Conservation (phyloP, 2,797 vertebrate genomes). For the Anas capensis region DNA sequence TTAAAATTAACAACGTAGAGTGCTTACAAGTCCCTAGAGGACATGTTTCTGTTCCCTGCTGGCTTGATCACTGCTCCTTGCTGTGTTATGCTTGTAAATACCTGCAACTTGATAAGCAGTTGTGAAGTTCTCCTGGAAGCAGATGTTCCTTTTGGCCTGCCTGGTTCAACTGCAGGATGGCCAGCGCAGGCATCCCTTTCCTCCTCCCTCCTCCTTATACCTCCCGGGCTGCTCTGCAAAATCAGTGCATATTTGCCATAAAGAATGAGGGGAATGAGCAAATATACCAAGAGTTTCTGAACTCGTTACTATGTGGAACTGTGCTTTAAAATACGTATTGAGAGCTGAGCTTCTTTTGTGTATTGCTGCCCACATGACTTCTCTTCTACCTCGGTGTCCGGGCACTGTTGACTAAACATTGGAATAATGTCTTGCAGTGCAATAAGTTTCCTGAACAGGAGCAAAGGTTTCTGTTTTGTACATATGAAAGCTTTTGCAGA, state of each 20-base stretch:
- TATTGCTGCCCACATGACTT: fast-evolving
- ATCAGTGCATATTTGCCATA: not conserved
- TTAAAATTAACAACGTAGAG: not conserved
- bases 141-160: not conserved
- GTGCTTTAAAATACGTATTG: not conserved
- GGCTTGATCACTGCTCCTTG: not conserved
- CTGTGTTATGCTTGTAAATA: not conserved
- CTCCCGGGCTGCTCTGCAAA: not conserved
- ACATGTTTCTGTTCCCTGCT: not conserved
- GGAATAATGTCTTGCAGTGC: not conserved
- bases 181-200: not conserved
- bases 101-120: not conserved
- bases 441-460: not conserved
- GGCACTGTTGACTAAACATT: not conserved
- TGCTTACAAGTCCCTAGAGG: not conserved
- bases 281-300: fast-evolving
- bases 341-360: not conserved
- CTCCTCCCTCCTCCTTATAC: not conserved
- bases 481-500: not conserved
- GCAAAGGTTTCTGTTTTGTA: not conserved
- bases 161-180: not conserved
- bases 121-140: not conserved
- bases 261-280: not conserved
- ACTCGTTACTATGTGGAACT: not conserved
- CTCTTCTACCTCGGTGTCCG: not conserved